Evolutionary conservation across 2,113 vertebrate genomes (phyloP).

Genomic region (Tyto alba): DNA sequence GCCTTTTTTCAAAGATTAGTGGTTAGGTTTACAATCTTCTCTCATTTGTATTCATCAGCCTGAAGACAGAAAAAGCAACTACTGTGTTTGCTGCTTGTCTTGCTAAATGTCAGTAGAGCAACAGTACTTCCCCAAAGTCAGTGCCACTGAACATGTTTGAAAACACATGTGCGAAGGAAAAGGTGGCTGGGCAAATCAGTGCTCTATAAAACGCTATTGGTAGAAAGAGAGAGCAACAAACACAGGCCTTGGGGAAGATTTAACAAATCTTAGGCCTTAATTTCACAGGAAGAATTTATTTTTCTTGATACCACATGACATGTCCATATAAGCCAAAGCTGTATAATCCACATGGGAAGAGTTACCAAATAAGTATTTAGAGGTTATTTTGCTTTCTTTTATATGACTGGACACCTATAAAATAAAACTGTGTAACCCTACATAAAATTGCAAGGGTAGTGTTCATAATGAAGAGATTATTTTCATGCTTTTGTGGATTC

Average conservation of each 20-base stretch:
- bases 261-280: neutral
- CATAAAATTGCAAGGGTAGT: neutral
- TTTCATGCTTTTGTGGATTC: neutral
- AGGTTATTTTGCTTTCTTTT: neutral
- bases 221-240: neutral
- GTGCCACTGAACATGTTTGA: neutral
- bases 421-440: neutral
- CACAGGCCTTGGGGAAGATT: neutral
- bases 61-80: neutral
- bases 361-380: neutral
- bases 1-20: neutral
- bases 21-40: neutral
- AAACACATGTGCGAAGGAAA: neutral
- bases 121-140: neutral
- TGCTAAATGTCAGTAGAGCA: neutral
- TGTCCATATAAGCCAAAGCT: neutral
- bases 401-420: neutral
- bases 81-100: neutral
- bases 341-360: neutral
- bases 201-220: neutral
- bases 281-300: neutral
- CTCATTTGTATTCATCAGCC: neutral
- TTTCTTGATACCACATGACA: neutral
- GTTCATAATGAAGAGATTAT: neutral
- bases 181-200: neutral